Conservation (phyloP, 2,113 vertebrate species). For the Lutjanus erythropterus region DNA sequence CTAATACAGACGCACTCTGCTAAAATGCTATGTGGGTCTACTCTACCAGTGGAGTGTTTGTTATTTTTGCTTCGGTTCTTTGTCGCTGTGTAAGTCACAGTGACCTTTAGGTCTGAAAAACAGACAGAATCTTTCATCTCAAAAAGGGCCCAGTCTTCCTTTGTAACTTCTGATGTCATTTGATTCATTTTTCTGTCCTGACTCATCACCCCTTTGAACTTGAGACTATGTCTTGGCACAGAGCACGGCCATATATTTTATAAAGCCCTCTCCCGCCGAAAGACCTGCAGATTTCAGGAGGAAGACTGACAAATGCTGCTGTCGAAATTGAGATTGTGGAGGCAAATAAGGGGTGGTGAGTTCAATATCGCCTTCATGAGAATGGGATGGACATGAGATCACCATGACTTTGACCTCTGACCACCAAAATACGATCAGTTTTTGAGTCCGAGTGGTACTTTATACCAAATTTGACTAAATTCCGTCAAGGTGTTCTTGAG, state of each 20-base stretch:
- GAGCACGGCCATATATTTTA: background rate
- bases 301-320: background rate
- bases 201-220: conserved; percentile 1
- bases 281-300: background rate
- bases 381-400: no score
- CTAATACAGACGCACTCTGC: conserved; percentile 10
- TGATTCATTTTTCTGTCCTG: conserved; percentile 10
- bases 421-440: no score
- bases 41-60: conserved; percentile 1
- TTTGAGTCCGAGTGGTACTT: no score
- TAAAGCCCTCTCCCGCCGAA: background rate
- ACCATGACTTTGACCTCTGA: no score
- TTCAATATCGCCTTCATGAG: no score
- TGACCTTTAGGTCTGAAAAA: conserved; percentile 52
- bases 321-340: background rate
- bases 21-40: conserved; percentile 9
- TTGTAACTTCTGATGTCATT: background rate
- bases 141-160: background rate
- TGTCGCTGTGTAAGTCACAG: conserved; percentile 4
- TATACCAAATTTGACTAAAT: no score
- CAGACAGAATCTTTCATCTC: background rate
- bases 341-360: background rate
- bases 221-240: background rate
- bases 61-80: conserved; percentile 12
- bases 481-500: no score